Evolutionary conservation across 2,797 vertebrate genomes (phyloP), one percentile per base, ranked within the genome.

Genomic region (Acridotheres tristis): DNA sequence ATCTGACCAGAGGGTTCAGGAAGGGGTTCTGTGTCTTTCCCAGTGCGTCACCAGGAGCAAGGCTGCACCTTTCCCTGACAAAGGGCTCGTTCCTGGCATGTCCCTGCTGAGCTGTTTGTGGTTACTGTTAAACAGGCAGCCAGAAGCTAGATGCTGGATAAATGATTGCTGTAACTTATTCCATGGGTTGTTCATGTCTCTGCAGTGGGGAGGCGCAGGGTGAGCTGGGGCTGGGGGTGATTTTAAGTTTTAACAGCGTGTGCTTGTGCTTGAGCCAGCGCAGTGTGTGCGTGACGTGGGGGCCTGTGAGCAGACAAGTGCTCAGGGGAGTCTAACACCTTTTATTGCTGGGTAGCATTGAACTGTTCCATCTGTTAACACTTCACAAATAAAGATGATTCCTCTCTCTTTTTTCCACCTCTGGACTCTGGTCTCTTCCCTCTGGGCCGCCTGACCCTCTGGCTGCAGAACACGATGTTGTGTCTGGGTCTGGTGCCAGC

Each of bases 301-400:
- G 69, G 88, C 48, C 87, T 29, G 43, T 7, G 65, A 88, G 83
- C 68, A 43, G 69, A 32, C 4, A 1, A 6, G 11, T n/a, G 90
- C 88, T 76, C 57, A 10, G 81, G 66, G 50, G 47, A 57, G 75
- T 82, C 89, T 88, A 76, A 93, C 51, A 77, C 34, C 65, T 73
- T 73, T 78, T 83, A 59, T 67, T 69, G 72, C 92, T 50, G 88
- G 68, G 47, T 94, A 96, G 93, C 63, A 12, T 69, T 32, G 53
- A 89, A 8, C 68, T 96, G 74, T 82, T 92, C 83, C 85, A 66
- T 95, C 94, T 95, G 88, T 94, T 96, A 97, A 93, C 90, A 71
- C 62, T 94, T 95, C 94, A 90, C 88, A 43, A 97, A 97, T 97
- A 97, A 97, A 97, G 85, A 91, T 87, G 68, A 96, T 95, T 93